Conservation (phyloP, 92 coral and sea anemone species). For the Phenganax stokvisi region DNA sequence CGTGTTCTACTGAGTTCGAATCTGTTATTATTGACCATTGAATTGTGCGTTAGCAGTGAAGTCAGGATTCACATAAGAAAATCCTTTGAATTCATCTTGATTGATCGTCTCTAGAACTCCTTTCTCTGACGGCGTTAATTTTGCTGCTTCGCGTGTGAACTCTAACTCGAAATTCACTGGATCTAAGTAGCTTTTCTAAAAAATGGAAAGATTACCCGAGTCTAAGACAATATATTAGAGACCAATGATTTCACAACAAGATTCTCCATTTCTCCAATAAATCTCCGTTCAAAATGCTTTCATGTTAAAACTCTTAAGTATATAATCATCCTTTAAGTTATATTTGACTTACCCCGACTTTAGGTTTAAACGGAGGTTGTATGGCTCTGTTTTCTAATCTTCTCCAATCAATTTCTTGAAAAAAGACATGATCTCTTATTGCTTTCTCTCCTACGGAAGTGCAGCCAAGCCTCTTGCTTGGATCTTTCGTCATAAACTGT, state of each 20-base stretch:
- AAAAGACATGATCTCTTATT: conserved; percentile 89
- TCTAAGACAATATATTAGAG: background rate
- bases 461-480: conserved; percentile 81
- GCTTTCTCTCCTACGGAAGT: conserved; percentile 71
- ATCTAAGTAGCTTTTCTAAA: conserved; percentile 86
- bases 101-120: conserved; percentile 69
- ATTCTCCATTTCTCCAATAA: no score
- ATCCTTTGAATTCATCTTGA: conserved; percentile 90
- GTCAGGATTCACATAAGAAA: conserved; percentile 77
- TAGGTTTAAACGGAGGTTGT: conserved; percentile 84
- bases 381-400: conserved; percentile 70
- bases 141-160: conserved; percentile 83
- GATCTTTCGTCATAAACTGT: conserved; percentile 91
- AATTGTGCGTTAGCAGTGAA: conserved; percentile 50
- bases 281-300: background rate
- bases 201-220: conserved; percentile 6
- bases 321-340: background rate
- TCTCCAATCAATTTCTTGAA: conserved; percentile 75
- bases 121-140: conserved; percentile 80
- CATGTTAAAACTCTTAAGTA: background rate
- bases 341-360: conserved; percentile 66
- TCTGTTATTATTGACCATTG: background rate
- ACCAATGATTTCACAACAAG: no score
- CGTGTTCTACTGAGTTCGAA: no score
- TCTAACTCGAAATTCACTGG: conserved; percentile 93